These are phyloP conservation scores for Slavum lentiscoides DNA, from an alignment of 2,888 invertebrate genomes.

Conservation along the genomic window DNA sequence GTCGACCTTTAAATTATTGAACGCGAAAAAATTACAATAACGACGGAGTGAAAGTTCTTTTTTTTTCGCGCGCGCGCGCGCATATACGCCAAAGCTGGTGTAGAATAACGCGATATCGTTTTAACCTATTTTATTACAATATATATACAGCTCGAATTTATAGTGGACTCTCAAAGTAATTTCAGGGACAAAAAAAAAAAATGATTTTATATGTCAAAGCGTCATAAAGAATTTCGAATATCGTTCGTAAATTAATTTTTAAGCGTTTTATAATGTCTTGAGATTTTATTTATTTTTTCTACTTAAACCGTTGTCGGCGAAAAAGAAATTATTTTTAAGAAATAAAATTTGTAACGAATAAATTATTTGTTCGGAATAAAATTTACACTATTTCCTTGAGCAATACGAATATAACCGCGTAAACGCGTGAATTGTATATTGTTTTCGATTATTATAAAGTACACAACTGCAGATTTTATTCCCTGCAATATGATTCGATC, in stretches of 20 bases:
- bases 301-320: neutral
- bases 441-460: no score
- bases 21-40: neutral
- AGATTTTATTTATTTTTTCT: neutral
- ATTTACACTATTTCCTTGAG: no score
- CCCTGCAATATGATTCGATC: no score
- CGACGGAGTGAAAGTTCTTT: neutral
- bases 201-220: neutral
- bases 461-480: no score
- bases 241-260: slow-evolving; percentile 21
- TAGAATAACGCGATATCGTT: no score
- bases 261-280: slow-evolving; percentile 32
- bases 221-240: neutral
- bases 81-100: no score
- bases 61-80: neutral
- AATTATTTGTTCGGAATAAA: no score
- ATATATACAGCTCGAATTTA: neutral
- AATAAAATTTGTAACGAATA: neutral
- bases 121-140: neutral
- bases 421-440: no score
- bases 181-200: neutral
- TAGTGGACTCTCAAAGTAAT: neutral
- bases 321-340: neutral
- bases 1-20: neutral
- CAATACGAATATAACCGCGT: no score